These are phyloP conservation scores for Penaeus japonicus DNA, from an alignment of 1,140 invertebrate genomes.

Conservation along the genomic window DNA sequence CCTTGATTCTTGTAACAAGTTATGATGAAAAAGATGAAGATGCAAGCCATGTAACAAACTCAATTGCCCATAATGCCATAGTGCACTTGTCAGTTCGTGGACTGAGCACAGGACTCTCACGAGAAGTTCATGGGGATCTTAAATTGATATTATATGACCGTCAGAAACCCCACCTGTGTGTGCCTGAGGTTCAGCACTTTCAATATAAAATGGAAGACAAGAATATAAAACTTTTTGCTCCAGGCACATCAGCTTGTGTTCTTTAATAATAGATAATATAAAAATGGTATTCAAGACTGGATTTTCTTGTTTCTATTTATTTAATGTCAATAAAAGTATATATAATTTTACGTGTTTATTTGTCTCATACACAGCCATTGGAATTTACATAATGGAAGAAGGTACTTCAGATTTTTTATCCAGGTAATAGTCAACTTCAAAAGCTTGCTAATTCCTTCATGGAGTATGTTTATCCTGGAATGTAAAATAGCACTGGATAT, in stretches of 20 bases:
- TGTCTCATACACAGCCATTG: too few relatives aligned
- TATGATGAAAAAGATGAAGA: conserved; percentile 20
- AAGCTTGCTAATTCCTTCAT: too few relatives aligned
- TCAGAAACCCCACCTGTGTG: background rate
- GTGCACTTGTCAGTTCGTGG: conserved; percentile 10
- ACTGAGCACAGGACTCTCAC: conserved; percentile 14
- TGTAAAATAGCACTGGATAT: too few relatives aligned
- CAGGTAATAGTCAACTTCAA: too few relatives aligned
- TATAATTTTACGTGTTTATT: too few relatives aligned
- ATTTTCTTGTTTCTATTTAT: background rate
- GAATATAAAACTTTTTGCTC: conserved; percentile 41
- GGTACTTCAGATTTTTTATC: too few relatives aligned
- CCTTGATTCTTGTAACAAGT: conserved; percentile 21
- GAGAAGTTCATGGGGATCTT: conserved; percentile 30
- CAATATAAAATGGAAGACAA: conserved; percentile 44
- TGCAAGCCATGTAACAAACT: conserved; percentile 2
- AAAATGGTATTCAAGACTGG: background rate
- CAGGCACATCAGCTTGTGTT: conserved; percentile 30
- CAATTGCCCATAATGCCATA: background rate
- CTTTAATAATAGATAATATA: background rate
- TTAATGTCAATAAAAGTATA: background rate
- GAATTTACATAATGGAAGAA: too few relatives aligned
- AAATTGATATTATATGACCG: conserved; percentile 3
- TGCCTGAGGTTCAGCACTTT: conserved; percentile 13
- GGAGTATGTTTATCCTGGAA: too few relatives aligned